These are phyloP conservation scores for Armadillidium nasatum DNA, from an alignment of 1,140 invertebrate genomes.

Conservation along the genomic window DNA sequence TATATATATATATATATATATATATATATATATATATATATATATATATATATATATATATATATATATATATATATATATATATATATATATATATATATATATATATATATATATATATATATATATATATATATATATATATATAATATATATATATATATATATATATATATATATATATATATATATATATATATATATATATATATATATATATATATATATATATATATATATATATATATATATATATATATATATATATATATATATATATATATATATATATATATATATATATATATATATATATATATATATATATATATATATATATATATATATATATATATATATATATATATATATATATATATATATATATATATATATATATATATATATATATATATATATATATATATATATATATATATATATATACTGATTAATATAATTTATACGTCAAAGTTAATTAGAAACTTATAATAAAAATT, in stretches of 20 bases:
- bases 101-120: slow-evolving; percentile 11
- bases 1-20: too few relatives aligned
- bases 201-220: too few relatives aligned
- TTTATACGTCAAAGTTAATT: background rate
- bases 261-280: too few relatives aligned
- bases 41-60: slow-evolving; percentile 13
- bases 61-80: slow-evolving; percentile 11
- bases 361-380: slow-evolving; percentile 13
- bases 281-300: too few relatives aligned
- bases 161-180: too few relatives aligned
- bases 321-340: background rate
- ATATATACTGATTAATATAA: background rate
- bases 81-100: slow-evolving; percentile 7
- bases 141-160: too few relatives aligned
- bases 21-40: background rate
- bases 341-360: background rate
- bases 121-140: background rate
- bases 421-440: slow-evolving; percentile 8
- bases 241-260: too few relatives aligned
- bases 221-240: too few relatives aligned
- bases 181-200: too few relatives aligned
- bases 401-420: slow-evolving; percentile 13
- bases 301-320: too few relatives aligned
- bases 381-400: slow-evolving; percentile 11
- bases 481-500: background rate